Evolutionary conservation across 2,113 vertebrate species (phyloP), one percentile per base, ranked within the genome.

Genomic region (Cromileptes altivelis): DNA sequence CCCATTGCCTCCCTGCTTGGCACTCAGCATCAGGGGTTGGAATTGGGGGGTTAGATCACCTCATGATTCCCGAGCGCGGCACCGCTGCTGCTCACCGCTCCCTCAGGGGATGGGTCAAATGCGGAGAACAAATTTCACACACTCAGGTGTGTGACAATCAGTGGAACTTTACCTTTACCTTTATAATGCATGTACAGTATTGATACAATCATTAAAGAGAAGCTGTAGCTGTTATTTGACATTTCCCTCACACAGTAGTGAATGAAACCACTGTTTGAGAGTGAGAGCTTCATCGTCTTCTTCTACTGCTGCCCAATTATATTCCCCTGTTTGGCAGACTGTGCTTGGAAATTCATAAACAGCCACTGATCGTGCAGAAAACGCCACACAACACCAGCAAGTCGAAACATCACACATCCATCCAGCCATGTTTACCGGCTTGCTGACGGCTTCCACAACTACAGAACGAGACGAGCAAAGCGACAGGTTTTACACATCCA

Each of bases 331-430:
- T 37, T 69, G 14, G 30, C 15, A n/a, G 57, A 14, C 18, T 11
- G n/a, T 21, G 60, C 61, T 73, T 47, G 40, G 67, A 70, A 30
- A 77, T 8, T 37, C 61, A 71, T 13, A 45, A 64, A 25, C 0
- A 58, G 75, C 15, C 70, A 70, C 75, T 57, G 80, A 84, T 75
- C 8, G 21, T 73, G 25, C 67, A 23, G 60, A 58, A 82, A 87
- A 74, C 2, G 5, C 47, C 53, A 0, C 49, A 40, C 33, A 69
- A 37, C 74, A 62, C 30, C 70, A 55, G 18, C 55, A 40, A 9
- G 64, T 82, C 47, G 37, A 73, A 58, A 64, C 57, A 53, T 62
- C 75, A 25, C 45, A 53, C 8, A 21, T 45, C 63, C 55, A 40
- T 63, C 18, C 76, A 53, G 55, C 50, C 77, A 2, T 10, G 45